These are phyloP conservation scores for Mamestra brassicae DNA, from an alignment of 2,888 invertebrate species.

Conservation along the genomic window DNA sequence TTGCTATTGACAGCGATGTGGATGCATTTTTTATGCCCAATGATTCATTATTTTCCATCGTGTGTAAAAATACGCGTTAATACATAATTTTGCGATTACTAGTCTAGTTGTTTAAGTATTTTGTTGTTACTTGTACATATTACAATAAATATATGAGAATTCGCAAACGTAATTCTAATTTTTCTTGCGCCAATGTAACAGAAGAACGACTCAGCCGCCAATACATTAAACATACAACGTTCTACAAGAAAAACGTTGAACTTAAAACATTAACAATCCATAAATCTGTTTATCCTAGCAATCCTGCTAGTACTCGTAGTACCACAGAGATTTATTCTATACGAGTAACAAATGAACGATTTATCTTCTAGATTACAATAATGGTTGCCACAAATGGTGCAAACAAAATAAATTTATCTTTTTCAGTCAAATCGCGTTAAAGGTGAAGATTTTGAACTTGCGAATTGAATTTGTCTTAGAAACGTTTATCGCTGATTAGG, in stretches of 20 bases:
- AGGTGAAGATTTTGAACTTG: slow-evolving; percentile 23
- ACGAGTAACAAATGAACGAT: slow-evolving; percentile 70
- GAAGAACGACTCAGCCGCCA: background rate
- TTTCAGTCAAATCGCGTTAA: slow-evolving; percentile 43
- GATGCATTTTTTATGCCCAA: too few relatives aligned
- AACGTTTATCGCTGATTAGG: background rate
- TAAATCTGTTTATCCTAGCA: slow-evolving; percentile 58
- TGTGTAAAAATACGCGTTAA: too few relatives aligned
- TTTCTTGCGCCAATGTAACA: background rate
- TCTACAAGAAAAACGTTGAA: slow-evolving; percentile 41
- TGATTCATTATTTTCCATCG: too few relatives aligned
- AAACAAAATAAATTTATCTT: slow-evolving; percentile 65
- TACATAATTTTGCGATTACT: too few relatives aligned
- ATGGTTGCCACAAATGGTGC: slow-evolving; percentile 67
- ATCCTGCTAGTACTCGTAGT: slow-evolving; percentile 47
- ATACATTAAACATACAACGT: slow-evolving; percentile 33
- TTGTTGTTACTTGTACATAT: too few relatives aligned
- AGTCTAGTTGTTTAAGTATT: too few relatives aligned
- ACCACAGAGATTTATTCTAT: slow-evolving; percentile 66
- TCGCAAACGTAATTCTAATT: background rate
- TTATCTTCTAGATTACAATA: slow-evolving; percentile 73
- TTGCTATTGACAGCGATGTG: too few relatives aligned
- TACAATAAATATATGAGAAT: background rate
- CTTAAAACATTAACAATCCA: slow-evolving; percentile 47
- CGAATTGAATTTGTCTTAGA: slow-evolving; percentile 9